Evolutionary conservation across 2,888 invertebrate species (phyloP).

Genomic region (Pecten maximus): DNA sequence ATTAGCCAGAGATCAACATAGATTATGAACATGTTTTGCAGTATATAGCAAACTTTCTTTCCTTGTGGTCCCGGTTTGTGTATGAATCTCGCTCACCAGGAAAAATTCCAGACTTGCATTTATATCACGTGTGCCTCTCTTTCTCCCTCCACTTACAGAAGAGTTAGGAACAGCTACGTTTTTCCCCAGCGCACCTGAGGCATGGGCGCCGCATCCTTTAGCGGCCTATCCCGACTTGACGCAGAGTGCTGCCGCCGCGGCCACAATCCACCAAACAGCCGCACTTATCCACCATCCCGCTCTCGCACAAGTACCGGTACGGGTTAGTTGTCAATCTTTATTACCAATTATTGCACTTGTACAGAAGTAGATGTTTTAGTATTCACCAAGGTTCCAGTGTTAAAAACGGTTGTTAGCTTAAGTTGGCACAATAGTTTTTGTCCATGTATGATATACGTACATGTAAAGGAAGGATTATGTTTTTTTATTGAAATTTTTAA

Average conservation of each 20-base stretch:
- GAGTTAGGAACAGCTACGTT: slow-evolving; percentile 93
- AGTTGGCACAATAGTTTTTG: not conserved
- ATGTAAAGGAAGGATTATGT: not conserved
- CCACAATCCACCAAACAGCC: slow-evolving; percentile 84
- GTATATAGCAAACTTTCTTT: not conserved
- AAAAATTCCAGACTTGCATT: not conserved
- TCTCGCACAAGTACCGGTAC: slow-evolving; percentile 91
- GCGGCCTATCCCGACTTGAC: slow-evolving; percentile 73
- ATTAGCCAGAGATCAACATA: not conserved
- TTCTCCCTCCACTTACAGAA: slow-evolving; percentile 77
- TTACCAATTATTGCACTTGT: slow-evolving; percentile 59
- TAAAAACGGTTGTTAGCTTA: not conserved
- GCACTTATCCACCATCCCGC: slow-evolving; percentile 95
- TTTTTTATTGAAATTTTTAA: not conserved
- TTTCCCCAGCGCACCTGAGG: slow-evolving; percentile 96
- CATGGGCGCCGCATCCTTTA: slow-evolving; percentile 91
- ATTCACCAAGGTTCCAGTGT: not conserved
- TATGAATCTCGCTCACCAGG: not conserved
- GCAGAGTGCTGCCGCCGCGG: slow-evolving; percentile 88
- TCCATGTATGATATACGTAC: not conserved
- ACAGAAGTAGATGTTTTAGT: not conserved
- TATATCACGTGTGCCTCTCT: slow-evolving; percentile 58
- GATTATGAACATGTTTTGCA: not conserved
- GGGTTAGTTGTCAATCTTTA: slow-evolving; percentile 71
- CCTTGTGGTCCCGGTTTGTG: slow-evolving; percentile 15